phyloP scores from a whole-genome alignment of 2,113 vertebrate genomes.

The Albula glossodonta region DNA sequence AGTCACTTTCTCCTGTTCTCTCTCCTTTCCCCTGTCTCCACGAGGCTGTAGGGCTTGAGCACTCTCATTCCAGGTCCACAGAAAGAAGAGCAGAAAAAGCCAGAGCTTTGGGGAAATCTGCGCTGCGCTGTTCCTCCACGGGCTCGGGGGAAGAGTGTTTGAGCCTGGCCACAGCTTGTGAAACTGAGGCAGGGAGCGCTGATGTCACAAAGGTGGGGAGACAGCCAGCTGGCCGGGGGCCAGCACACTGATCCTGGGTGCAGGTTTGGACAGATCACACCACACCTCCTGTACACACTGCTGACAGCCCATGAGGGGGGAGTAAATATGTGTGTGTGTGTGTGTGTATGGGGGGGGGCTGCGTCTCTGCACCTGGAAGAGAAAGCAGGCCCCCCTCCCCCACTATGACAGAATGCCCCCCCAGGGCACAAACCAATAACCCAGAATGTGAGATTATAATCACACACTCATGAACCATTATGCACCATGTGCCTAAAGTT shows the following conservation, averaged over 20 bases:
- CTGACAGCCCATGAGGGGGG: slow-evolving; percentile 26
- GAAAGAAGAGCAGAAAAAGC: slow-evolving; percentile 1
- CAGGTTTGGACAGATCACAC: slow-evolving; percentile 72
- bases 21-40: slow-evolving; percentile 17
- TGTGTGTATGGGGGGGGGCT: neutral
- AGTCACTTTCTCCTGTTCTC: slow-evolving; percentile 31
- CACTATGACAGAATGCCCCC: neutral
- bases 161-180: slow-evolving; percentile 45
- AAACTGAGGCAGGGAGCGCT: slow-evolving; percentile 57
- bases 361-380: neutral
- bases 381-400: neutral
- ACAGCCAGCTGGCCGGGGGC: slow-evolving; percentile 54
- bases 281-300: slow-evolving; percentile 64
- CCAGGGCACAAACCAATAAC: neutral
- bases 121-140: slow-evolving; percentile 31
- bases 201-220: slow-evolving; percentile 64
- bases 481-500: too few species aligned
- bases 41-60: slow-evolving; percentile 25
- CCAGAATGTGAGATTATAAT: neutral
- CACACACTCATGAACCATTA: too few species aligned
- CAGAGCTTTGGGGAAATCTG: slow-evolving; percentile 23
- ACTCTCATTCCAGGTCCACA: slow-evolving; percentile 24
- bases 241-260: slow-evolving; percentile 59
- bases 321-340: neutral
- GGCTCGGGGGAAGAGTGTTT: slow-evolving; percentile 44